Percentiles rank a stretch among this genome's conserved stretches.
These are phyloP conservation scores for Chromis chromis DNA, from an alignment of 2,797 vertebrate species.

Conservation along the genomic window DNA sequence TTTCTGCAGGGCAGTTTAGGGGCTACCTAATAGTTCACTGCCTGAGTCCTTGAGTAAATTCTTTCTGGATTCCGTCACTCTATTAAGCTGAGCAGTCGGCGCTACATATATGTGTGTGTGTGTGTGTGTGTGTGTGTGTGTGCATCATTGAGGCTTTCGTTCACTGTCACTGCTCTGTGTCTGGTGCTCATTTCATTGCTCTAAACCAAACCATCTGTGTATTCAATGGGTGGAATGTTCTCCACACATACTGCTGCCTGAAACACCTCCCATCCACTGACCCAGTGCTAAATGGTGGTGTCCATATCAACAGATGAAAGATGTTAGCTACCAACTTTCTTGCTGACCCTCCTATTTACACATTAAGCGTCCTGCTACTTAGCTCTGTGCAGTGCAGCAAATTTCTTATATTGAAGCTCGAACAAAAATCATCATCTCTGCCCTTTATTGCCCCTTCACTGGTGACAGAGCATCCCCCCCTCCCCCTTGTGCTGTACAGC, in stretches of 20 bases:
- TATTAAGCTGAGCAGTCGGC: constrained; percentile 68
- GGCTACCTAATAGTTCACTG: constrained; percentile 72
- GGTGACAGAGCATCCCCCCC: constrained; percentile 40
- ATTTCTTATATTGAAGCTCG: neutral
- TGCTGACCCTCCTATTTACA: constrained; percentile 55
- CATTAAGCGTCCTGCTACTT: constrained; percentile 47
- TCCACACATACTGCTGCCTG: constrained; percentile 49
- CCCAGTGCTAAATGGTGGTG: constrained; percentile 73
- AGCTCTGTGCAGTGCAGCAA: constrained; percentile 10
- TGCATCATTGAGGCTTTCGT: constrained; percentile 67
- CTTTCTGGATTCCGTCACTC: constrained; percentile 79
- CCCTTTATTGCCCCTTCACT: constrained; percentile 21
- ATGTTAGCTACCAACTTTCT: constrained; percentile 73
- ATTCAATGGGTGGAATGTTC: constrained; percentile 72
- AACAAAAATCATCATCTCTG: constrained; percentile 29
- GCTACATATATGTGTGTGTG: constrained; percentile 5
- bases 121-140: constrained; percentile 40
- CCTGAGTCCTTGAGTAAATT: constrained; percentile 78
- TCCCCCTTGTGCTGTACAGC: constrained; percentile 4
- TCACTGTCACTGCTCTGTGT: constrained; percentile 78
- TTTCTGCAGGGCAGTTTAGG: constrained; percentile 61
- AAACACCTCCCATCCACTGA: constrained; percentile 71
- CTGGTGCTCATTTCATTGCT: constrained; percentile 81
- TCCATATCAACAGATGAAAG: constrained; percentile 77
- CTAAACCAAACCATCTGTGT: constrained; percentile 82